Base-by-base conservation (phyloP, 2,888 invertebrate genomes). In the Mythimna albipuncta region DNA sequence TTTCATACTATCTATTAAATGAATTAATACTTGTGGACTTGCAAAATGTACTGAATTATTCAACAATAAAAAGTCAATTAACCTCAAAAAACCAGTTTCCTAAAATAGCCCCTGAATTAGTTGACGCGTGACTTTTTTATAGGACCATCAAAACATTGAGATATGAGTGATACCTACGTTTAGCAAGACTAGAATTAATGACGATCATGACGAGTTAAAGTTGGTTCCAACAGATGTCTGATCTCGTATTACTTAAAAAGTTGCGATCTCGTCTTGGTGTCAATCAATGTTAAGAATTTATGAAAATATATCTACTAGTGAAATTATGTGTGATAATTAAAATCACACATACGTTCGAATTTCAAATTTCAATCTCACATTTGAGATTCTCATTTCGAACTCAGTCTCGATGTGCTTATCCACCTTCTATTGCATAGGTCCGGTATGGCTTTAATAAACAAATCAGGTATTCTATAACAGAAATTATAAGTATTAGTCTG, bases 61-160 rank as follows among this genome's bases (percentile, higher is more conserved):
- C 47, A 47, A 44, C 6, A n/a, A 68, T 62, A 70, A 78, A 79
- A 82, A 57, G 16, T 21, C 67, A 64, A 69, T 58, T 61, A 44
- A n/a, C 44, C 10, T 69, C 55, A 66, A 54, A 69, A 79, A 70
- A 70, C 67, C 32, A 61, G 80, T 80, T 80, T 55, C n/a, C 13
- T 21, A 67, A 66, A 75, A 63, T 57, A 41, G 2, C 44, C 13
- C 7, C 47, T 67, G 55, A 35, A 38, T 66, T 55, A 67, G 66
- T 70, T 58, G 61, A 54, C 52, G 38, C 16, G 58, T 65, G 64
- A 64, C 44, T 65, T 79, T 81, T 79, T 82, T 67, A 63, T 74
- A 50, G 41, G 21, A 61, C 61, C 38, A 80, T 79, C 64, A 74
- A 58, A 64, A 67, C 50, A 67, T 50, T 44, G 35, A 72, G 54